Evolutionary conservation across 2,113 vertebrate genomes (phyloP).

Genomic region (Bucco capensis): DNA sequence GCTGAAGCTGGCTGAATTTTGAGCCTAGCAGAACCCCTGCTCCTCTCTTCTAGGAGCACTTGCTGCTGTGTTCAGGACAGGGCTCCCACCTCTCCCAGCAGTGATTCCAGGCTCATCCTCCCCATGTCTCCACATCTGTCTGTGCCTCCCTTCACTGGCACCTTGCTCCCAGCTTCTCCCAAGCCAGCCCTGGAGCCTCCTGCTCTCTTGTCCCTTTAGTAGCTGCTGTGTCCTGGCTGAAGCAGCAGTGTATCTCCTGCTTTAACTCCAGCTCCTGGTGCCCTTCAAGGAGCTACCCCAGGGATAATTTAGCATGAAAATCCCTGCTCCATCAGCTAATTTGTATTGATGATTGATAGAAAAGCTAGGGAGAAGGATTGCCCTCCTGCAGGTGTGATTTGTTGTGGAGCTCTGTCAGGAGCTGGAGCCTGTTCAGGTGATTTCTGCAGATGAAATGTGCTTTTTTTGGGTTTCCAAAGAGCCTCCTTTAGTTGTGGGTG

Average conservation of each 20-base stretch:
- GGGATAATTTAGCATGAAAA: too few species aligned
- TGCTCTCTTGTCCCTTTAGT: too few species aligned
- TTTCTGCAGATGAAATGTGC: not conserved
- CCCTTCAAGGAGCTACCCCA: not conserved
- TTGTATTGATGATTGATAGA: not conserved
- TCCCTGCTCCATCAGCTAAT: too few species aligned
- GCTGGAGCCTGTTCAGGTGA: not conserved
- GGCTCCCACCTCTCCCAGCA: not conserved
- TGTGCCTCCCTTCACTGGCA: not conserved
- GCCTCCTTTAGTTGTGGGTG: constrained; percentile 53
- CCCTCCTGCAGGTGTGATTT: not conserved
- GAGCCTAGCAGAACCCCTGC: not conserved
- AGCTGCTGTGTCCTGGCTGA: too few species aligned
- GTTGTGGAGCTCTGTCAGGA: not conserved
- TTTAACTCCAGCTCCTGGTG: not conserved
- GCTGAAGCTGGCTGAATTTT: not conserved
- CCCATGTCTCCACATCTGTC: fast-evolving
- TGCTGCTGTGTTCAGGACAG: fast-evolving
- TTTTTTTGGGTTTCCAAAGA: constrained; percentile 51
- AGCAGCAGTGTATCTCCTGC: not conserved
- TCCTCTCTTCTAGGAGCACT: not conserved
- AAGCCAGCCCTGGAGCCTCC: not conserved
- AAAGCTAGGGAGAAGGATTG: not conserved
- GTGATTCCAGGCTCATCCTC: not conserved
- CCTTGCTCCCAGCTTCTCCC: not conserved